Percentiles rank a stretch among this genome's conserved stretches.
Evolutionary conservation across 2,888 invertebrate species (phyloP).

Genomic region (Drosophila testacea): DNA sequence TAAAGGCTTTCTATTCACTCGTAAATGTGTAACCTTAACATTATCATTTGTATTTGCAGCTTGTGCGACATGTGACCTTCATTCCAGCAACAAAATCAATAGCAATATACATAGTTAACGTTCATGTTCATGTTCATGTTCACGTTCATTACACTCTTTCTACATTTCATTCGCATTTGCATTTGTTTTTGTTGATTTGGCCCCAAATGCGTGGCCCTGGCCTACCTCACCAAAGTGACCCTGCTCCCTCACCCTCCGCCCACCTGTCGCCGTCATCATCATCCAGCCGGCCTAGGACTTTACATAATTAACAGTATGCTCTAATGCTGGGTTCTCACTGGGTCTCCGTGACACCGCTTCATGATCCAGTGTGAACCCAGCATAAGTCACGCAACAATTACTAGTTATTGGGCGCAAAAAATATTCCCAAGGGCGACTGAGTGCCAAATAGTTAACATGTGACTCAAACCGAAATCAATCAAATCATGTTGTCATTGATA

Average conservation of each 20-base stretch:
- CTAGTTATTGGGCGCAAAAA: neutral
- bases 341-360: too few relatives aligned
- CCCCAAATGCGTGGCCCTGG: conserved; percentile 39
- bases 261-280: conserved; percentile 49
- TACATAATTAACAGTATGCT: conserved; percentile 40
- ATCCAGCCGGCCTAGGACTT: conserved; percentile 26
- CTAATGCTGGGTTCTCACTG: neutral
- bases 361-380: too few relatives aligned
- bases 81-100: conserved; percentile 82
- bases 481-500: conserved; percentile 21
- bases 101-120: conserved; percentile 66
- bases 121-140: conserved; percentile 31
- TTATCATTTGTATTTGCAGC: conserved; percentile 50
- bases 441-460: neutral
- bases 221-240: conserved; percentile 50
- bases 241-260: conserved; percentile 15
- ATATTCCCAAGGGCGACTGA: neutral
- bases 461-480: conserved; percentile 16
- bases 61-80: conserved; percentile 79
- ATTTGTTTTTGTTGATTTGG: conserved; percentile 38
- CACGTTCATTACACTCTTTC: conserved; percentile 30
- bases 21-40: conserved; percentile 56
- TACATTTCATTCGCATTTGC: conserved; percentile 41
- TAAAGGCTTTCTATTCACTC: conserved; percentile 4
- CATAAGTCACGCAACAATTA: neutral